Percentiles rank a stretch among this genome's conserved stretches.
Conservation (phyloP, 37 sponge, comb jelly and placozoan species). For the Oopsacas minuta region DNA sequence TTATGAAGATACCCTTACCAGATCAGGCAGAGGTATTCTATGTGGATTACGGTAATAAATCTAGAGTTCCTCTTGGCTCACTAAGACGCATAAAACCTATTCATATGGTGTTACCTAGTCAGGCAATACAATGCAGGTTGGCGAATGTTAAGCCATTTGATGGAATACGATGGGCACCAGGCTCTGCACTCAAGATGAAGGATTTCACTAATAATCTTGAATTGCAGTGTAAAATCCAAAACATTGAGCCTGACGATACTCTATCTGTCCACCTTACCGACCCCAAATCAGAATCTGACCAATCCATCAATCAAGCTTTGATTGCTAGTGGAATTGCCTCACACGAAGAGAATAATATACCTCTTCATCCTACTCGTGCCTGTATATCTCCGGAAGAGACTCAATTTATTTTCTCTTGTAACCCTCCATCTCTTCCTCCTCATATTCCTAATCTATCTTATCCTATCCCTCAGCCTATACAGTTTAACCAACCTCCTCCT, state of each 20-base stretch:
- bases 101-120: slow-evolving; percentile 44
- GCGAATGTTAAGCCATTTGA: slow-evolving; percentile 45
- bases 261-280: not conserved
- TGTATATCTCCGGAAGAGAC: not conserved
- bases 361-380: not conserved
- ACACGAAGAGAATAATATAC: not conserved
- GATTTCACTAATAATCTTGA: not conserved
- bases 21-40: slow-evolving; percentile 39
- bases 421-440: not conserved
- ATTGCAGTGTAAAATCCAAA: not conserved
- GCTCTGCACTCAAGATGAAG: not conserved
- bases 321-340: not conserved
- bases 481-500: not conserved
- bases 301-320: not conserved
- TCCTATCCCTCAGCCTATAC: not conserved
- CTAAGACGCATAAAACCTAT: slow-evolving; percentile 25
- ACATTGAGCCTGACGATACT: not conserved
- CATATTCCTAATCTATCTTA: not conserved
- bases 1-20: not conserved
- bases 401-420: not conserved
- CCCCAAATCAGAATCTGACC: not conserved
- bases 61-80: not conserved
- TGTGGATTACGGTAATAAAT: slow-evolving; percentile 58
- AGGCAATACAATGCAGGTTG: slow-evolving; percentile 36
- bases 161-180: slow-evolving; percentile 9